Conservation (phyloP, 2,113 vertebrate species). For the Heliornis fulica region DNA sequence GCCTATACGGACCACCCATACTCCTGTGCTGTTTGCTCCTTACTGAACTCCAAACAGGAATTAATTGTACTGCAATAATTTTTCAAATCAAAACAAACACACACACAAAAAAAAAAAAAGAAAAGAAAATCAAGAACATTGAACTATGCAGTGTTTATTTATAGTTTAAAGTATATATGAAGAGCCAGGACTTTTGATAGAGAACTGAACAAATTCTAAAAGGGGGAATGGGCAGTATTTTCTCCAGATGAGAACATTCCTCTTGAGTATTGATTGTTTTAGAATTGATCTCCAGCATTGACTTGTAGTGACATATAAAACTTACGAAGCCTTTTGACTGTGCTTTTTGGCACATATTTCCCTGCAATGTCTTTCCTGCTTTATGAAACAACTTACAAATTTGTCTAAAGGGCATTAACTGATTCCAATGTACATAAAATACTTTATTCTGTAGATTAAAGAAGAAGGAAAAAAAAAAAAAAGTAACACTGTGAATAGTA, state of each 20-base stretch:
- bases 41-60: slow-evolving; percentile 84
- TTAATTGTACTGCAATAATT: slow-evolving; percentile 90
- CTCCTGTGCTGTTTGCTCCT: slow-evolving; percentile 92
- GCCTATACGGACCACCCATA: slow-evolving; percentile 93
- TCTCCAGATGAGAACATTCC: slow-evolving; percentile 77
- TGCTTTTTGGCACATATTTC: slow-evolving; percentile 73
- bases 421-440: slow-evolving; percentile 78
- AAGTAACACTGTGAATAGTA: slow-evolving; percentile 83
- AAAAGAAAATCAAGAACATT: slow-evolving; percentile 76
- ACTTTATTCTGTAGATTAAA: slow-evolving; percentile 78
- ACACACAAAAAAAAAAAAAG: neutral
- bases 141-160: slow-evolving; percentile 97
- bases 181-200: slow-evolving; percentile 82
- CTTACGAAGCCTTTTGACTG: slow-evolving; percentile 72
- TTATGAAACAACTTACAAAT: slow-evolving; percentile 76
- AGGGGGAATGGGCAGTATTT: slow-evolving; percentile 68
- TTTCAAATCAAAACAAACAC: slow-evolving; percentile 68
- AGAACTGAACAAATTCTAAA: slow-evolving; percentile 72
- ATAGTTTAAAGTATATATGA: slow-evolving; percentile 77
- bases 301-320: slow-evolving; percentile 68
- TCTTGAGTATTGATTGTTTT: slow-evolving; percentile 75
- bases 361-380: slow-evolving; percentile 78
- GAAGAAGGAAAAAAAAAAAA: neutral
- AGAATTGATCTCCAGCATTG: slow-evolving; percentile 73
- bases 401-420: slow-evolving; percentile 83